phyloP scores from a whole-genome alignment of 2,113 vertebrate species.

The Odocoileus hemionus region DNA sequence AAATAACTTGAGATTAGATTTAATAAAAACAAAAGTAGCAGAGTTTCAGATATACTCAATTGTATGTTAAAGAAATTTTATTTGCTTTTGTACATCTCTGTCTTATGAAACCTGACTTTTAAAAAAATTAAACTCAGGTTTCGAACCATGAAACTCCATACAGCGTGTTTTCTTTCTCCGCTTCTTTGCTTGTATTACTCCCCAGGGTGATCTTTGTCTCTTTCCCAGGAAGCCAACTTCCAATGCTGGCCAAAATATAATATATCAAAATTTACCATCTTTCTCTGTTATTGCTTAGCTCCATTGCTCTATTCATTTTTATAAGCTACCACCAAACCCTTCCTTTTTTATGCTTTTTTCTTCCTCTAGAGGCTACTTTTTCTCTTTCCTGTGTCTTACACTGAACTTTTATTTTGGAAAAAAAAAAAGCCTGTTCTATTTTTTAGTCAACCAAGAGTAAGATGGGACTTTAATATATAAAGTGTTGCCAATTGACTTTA shows the following conservation, averaged over 20 bases:
- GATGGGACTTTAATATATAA: not conserved
- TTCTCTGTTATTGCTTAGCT: conserved; percentile 12
- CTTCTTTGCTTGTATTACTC: not conserved
- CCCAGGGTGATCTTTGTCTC: conserved; percentile 5
- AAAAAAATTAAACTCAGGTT: conserved; percentile 59
- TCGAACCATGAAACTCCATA: not conserved
- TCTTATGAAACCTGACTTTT: conserved; percentile 45
- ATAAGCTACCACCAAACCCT: not conserved
- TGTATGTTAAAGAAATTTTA: not conserved
- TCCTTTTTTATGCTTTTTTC: not conserved
- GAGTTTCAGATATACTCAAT: not conserved
- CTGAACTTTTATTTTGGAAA: not conserved
- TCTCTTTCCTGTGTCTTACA: not conserved
- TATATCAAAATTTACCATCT: conserved; percentile 37
- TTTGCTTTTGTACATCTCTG: conserved; percentile 15
- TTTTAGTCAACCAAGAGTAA: not conserved
- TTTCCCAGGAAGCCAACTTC: not conserved
- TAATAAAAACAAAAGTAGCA: conserved; percentile 38
- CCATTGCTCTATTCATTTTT: conserved; percentile 33
- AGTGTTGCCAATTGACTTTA: not conserved
- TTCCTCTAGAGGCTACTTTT: conserved; percentile 10
- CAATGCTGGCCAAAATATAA: not conserved
- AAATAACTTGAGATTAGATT: conserved; percentile 24
- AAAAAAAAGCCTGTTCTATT: not conserved
- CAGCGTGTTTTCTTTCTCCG: not conserved